phyloP scores from a whole-genome alignment of 1,140 invertebrate species.

The Teleogryllus occipitalis region DNA sequence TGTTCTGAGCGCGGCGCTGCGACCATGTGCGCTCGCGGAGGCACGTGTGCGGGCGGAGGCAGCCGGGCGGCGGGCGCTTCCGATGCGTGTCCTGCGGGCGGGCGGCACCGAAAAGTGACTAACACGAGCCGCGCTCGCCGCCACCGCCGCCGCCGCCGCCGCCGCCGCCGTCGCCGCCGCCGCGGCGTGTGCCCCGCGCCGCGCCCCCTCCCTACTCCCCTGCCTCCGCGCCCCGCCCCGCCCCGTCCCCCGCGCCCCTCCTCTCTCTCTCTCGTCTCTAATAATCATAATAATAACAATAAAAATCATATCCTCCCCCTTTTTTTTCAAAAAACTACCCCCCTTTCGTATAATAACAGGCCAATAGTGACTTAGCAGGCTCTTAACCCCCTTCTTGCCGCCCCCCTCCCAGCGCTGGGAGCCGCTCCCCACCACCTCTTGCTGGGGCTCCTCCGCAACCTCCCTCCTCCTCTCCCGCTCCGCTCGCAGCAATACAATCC shows the following conservation, averaged over 20 bases:
- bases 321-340: background rate
- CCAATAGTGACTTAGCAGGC: constrained; percentile 21
- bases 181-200: background rate
- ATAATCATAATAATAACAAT: constrained; percentile 18
- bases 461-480: background rate
- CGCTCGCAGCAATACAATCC: background rate
- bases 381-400: constrained; percentile 13
- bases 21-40: too few species aligned
- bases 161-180: too few species aligned
- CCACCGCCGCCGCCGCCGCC: background rate
- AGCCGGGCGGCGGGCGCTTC: too few species aligned
- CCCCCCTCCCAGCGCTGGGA: background rate
- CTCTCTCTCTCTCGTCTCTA: background rate
- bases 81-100: too few species aligned
- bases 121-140: too few species aligned
- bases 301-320: constrained; percentile 16
- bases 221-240: background rate
- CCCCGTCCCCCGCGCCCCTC: background rate
- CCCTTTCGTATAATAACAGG: constrained; percentile 17
- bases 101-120: too few species aligned
- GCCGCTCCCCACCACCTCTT: background rate
- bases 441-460: background rate
- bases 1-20: too few species aligned
- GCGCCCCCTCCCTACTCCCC: background rate
- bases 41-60: too few species aligned